These are phyloP conservation scores for Tringa solitaria DNA, from an alignment of 2,113 vertebrate genomes.

Conservation along the genomic window DNA sequence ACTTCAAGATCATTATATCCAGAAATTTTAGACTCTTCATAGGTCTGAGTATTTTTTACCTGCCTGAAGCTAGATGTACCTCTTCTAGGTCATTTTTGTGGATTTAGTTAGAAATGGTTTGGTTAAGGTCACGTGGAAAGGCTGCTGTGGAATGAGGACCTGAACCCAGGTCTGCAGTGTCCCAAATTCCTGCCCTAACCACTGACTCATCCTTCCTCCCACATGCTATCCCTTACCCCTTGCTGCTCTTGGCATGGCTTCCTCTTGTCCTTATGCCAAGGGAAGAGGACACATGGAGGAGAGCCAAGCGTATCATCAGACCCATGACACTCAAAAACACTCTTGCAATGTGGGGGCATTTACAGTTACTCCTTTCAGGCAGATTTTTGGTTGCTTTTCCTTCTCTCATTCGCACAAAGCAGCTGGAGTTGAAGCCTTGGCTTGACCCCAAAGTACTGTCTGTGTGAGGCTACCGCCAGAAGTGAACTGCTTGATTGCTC, in stretches of 20 bases:
- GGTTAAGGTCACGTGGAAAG: not conserved
- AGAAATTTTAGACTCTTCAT: not conserved
- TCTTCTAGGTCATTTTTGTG: not conserved
- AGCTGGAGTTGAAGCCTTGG: slow-evolving; percentile 21
- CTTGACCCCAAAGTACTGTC: not conserved
- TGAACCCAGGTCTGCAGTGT: not conserved
- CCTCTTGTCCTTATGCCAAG: not conserved
- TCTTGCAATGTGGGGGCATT: not conserved
- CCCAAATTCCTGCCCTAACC: not conserved
- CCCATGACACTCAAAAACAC: not conserved
- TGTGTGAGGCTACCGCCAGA: not conserved
- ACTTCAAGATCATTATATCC: not conserved
- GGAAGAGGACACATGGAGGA: not conserved
- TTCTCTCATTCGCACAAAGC: slow-evolving; percentile 23
- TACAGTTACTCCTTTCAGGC: not conserved
- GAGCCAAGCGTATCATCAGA: not conserved
- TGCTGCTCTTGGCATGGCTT: not conserved
- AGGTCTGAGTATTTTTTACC: not conserved
- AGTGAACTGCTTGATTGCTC: not conserved
- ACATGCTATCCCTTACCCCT: not conserved
- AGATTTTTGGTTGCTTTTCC: not conserved
- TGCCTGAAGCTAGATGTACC: not conserved
- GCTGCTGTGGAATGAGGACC: not conserved
- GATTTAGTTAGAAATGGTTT: not conserved
- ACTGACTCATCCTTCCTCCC: not conserved